Base-by-base conservation (phyloP, 2,888 invertebrate species). In the Tenthredo scrophulariae region DNA sequence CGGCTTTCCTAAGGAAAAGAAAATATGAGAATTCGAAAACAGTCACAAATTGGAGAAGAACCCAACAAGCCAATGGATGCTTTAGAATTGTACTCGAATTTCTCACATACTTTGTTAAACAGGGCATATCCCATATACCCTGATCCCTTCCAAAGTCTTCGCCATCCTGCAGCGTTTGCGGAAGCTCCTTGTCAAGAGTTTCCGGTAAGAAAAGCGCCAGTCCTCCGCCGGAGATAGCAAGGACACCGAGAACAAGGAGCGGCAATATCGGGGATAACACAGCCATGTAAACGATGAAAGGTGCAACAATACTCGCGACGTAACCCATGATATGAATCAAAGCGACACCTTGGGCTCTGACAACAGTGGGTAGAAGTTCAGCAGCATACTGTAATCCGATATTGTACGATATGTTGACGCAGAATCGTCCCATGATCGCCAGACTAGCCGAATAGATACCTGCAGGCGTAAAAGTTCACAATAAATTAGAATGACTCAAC, bases 341-440 rank as follows among this genome's bases (percentile, higher is more conserved):
- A 0, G 97, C 97, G 0, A 98, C 97, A 0, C 97, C 98, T 91
- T 98, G 97, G 0, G 97, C 98, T 72, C 98, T 93, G 0, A 98
- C 97, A 0, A 98, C 97, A 0, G 98, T 98, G 0, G 98, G 98
- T 13, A 98, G 92, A 18, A 98, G 93, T 91, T 98, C 98, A 0
- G 98, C 98, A 0, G 97, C 98, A 93, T 98, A 98, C 89, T 98
- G 98, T 0, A 98, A 95, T 0, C 98, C 97, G 87, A 98, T 98
- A 93, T 98, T 98, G 93, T 98, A 98, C 0, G 98, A 97, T 82
- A 98, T 97, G 92, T 98, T 98, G 15, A 98, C 97, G 87, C 97
- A 97, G 88, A 98, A 97, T 26, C 98, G 94, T 4, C 98, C 98
- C 86, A 97, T 94, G 86, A 98, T 97, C 9, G 98, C 98, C 83